phyloP scores from a whole-genome alignment of 1,140 invertebrate species.

The Orchestia grillus region DNA sequence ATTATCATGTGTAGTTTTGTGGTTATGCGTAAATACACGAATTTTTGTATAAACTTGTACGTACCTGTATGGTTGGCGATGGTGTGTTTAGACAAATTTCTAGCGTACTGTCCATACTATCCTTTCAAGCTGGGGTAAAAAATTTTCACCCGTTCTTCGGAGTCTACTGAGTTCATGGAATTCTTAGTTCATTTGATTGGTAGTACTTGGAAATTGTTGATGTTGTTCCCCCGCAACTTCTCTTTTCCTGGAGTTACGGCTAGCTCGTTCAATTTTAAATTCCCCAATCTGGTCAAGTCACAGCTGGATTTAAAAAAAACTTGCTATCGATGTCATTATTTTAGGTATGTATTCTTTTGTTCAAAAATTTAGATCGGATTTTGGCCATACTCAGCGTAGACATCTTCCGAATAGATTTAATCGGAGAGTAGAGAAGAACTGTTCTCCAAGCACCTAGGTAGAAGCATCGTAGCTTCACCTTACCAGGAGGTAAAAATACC shows the following conservation, averaged over 20 bases:
- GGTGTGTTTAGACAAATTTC: background rate
- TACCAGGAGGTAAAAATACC: background rate
- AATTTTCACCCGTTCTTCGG: background rate
- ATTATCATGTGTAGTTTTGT: background rate
- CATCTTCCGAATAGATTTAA: background rate
- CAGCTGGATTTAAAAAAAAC: background rate
- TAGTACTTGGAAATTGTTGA: background rate
- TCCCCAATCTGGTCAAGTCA: background rate
- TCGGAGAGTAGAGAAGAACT: background rate
- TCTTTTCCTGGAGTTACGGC: background rate
- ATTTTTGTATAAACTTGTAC: constrained; percentile 52
- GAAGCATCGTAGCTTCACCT: background rate
- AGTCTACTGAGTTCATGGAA: background rate
- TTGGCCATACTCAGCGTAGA: background rate
- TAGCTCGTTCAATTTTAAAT: background rate
- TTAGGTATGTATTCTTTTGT: background rate
- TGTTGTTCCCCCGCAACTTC: background rate
- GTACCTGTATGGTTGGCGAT: constrained; percentile 44
- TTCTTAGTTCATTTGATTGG: background rate
- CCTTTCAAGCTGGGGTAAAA: background rate
- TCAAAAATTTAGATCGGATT: background rate
- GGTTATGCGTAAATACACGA: background rate
- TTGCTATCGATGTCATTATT: background rate
- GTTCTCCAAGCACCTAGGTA: background rate
- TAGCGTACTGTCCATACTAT: background rate